A percentile compares a stretch with the other conserved stretches of the same genome.
phyloP scores from a whole-genome alignment of 2,113 vertebrate genomes.

The Raja brachyura region DNA sequence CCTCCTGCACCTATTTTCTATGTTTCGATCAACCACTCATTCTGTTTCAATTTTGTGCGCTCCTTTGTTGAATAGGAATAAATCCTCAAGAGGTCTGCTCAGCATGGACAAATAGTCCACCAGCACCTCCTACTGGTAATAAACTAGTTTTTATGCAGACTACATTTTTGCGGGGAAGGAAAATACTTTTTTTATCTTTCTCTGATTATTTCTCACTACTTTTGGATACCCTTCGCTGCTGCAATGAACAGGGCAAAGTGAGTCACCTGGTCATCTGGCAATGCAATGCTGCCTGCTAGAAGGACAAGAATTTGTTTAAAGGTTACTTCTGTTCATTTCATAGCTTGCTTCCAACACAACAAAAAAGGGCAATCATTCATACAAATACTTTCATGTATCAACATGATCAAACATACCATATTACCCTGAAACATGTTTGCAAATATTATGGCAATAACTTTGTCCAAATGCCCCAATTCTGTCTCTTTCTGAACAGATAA shows the following conservation, averaged over 20 bases:
- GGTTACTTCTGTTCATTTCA: neutral
- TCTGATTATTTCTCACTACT: neutral
- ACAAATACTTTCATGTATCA: neutral
- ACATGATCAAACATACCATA: neutral
- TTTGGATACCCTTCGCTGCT: neutral
- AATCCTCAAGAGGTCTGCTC: neutral
- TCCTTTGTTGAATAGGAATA: neutral
- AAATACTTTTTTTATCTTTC: neutral
- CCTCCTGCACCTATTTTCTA: too few relatives aligned
- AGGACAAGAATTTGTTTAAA: neutral
- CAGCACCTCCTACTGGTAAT: neutral
- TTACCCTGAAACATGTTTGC: neutral
- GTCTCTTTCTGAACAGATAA: neutral
- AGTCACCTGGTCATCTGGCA: neutral
- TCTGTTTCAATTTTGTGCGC: neutral
- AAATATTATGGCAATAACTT: neutral
- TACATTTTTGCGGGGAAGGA: neutral
- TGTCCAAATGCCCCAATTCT: neutral
- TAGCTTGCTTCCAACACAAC: neutral
- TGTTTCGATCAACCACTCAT: neutral
- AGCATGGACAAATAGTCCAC: neutral
- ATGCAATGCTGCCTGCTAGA: neutral
- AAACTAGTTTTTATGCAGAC: neutral
- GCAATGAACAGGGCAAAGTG: neutral
- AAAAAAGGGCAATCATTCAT: neutral